Conservation (phyloP, 1,140 invertebrate species). For the Drusus annulatus region DNA sequence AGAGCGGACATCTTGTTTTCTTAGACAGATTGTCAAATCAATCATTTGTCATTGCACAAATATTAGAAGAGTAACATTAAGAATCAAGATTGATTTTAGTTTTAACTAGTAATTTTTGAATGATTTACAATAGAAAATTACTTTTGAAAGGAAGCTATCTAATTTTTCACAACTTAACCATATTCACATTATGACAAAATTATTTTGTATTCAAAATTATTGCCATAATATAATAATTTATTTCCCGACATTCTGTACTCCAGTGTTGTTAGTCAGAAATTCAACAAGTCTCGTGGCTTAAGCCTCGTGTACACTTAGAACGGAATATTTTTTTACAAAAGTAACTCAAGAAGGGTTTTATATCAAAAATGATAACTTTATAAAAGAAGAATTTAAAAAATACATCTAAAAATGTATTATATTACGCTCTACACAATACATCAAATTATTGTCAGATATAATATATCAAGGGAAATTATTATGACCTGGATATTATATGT, state of each 20-base stretch:
- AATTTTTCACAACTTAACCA: conserved; percentile 49
- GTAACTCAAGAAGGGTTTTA: no score
- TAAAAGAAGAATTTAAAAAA: no score
- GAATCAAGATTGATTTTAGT: neutral
- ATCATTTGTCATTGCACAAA: conserved; percentile 32
- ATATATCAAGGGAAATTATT: no score
- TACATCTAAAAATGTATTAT: no score
- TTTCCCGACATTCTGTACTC: conserved; percentile 17
- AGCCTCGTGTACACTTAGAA: neutral
- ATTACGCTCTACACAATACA: no score
- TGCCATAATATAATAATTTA: neutral
- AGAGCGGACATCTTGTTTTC: conserved; percentile 53
- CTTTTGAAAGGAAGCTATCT: conserved; percentile 42
- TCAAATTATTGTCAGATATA: no score
- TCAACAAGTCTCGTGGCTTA: conserved; percentile 33
- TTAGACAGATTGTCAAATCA: conserved; percentile 43
- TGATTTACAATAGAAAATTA: conserved; percentile 27
- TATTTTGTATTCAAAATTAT: conserved; percentile 37
- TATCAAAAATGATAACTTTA: no score
- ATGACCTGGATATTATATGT: no score
- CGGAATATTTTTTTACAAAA: no score
- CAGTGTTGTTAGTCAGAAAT: conserved; percentile 25
- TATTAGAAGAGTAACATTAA: neutral
- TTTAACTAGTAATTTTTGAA: conserved; percentile 9
- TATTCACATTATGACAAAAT: conserved; percentile 50